Percentiles rank a stretch among this genome's conserved stretches.
Evolutionary conservation across 2,888 invertebrate species (phyloP).

Genomic region (Serripes groenlandicus): DNA sequence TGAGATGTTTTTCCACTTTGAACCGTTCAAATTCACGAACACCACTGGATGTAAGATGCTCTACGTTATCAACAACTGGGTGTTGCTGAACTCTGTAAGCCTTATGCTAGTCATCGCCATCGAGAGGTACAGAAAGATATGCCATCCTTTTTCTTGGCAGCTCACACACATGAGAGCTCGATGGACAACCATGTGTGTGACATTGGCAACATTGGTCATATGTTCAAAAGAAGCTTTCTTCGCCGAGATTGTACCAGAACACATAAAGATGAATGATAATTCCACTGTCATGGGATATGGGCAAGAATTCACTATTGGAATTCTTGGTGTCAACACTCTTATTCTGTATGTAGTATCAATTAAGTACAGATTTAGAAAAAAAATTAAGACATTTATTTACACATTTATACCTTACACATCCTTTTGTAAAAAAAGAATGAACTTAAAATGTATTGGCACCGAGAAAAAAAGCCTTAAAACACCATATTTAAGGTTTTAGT

Average conservation of each 20-base stretch:
- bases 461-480: too few species aligned
- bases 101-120: slow-evolving; percentile 11
- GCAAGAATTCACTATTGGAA: too few species aligned
- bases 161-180: not conserved
- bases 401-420: too few species aligned
- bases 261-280: slow-evolving; percentile 13
- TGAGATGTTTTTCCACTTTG: slow-evolving; percentile 14
- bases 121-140: slow-evolving; percentile 17
- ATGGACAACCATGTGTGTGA: not conserved
- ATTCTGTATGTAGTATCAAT: too few species aligned
- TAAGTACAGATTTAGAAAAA: too few species aligned
- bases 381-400: too few species aligned
- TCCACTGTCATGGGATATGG: slow-evolving; percentile 13
- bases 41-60: slow-evolving; percentile 10
- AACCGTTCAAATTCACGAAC: slow-evolving; percentile 11
- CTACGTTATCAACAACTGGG: slow-evolving; percentile 12
- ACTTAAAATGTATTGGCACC: too few species aligned
- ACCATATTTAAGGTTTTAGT: too few species aligned
- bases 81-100: slow-evolving; percentile 14
- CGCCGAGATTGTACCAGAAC: slow-evolving; percentile 15
- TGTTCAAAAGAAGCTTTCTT: slow-evolving; percentile 17
- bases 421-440: too few species aligned
- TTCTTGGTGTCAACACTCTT: too few species aligned
- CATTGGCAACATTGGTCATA: not conserved
- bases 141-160: slow-evolving; percentile 16